Base-by-base conservation (phyloP, 2,888 invertebrate species). In the Epinotia brunnichana region DNA sequence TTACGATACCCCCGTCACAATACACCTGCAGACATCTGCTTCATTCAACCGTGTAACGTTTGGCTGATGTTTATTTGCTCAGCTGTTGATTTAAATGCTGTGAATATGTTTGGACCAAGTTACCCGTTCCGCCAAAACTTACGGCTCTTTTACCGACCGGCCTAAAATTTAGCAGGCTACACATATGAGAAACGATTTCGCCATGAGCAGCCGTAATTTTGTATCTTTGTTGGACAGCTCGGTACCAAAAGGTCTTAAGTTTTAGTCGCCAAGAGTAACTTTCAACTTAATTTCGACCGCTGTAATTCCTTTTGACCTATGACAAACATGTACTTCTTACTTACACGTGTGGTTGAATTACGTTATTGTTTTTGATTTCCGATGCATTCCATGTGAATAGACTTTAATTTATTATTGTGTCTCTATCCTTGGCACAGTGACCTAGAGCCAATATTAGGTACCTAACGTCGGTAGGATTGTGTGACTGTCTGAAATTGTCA, bases 351-450 rank as follows among this genome's bases (percentile, higher is more conserved):
- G 19, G 29, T 7, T 29, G 29, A 48, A 7, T 13, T 13, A 53
- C 24, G n/a, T n/a, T 4, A 64, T 41, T 41, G 41, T 57, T 17
- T 70, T 11, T 21, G n/a, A 48, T 59, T 57, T 39, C 57, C 13
- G 57, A 64, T 64, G 64, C 63, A 63, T 57, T 41, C 17, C 1
- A 24, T 13, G 39, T 66, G 51, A 64, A 64, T 64, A 19, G 64
- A n/a, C 41, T 41, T 29, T 70, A 64, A 66, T 54, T 54, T 53
- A 64, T 51, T 51, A 63, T 71, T 60, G 59, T 62, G 13, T 35
- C 7, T 41, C 35, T 64, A 64, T 9, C 51, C 66, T 71, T 71
- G 64, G 60, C 41, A 54, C 7, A 66, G 59, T 66, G 53, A 71
- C 59, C 66, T 19, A 66, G 59, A 24, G 21, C 21, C 2, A 2